Evolutionary conservation across 2,888 invertebrate species (phyloP).

Genomic region (Prosapia bicincta): DNA sequence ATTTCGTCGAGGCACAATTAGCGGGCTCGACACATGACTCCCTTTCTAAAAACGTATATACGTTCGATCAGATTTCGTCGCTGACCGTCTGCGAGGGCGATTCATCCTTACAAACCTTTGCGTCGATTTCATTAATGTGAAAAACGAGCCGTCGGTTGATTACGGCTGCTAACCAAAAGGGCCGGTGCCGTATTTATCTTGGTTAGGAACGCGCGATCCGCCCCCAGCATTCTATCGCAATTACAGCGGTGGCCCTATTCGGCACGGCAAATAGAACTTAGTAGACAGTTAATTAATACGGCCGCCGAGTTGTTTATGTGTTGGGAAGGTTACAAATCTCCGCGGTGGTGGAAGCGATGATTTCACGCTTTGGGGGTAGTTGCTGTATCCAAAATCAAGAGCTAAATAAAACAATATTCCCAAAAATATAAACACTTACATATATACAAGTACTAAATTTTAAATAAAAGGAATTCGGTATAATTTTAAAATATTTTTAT

Average conservation of each 20-base stretch:
- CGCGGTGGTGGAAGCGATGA: not conserved
- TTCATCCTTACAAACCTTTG: not conserved
- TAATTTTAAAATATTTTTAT: too few species aligned
- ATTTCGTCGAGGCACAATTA: not conserved
- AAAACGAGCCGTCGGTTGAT: constrained; percentile 15
- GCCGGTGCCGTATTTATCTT: not conserved
- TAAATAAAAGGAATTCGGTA: too few species aligned
- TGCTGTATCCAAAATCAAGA: too few species aligned
- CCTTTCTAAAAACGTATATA: not conserved
- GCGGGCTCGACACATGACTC: not conserved
- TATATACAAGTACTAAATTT: too few species aligned
- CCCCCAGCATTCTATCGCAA: not conserved
- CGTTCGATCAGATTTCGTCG: not conserved
- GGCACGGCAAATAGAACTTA: not conserved
- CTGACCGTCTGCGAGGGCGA: not conserved
- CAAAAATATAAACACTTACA: too few species aligned
- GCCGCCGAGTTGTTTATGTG: not conserved
- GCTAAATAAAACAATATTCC: too few species aligned
- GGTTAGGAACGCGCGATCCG: not conserved
- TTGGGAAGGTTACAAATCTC: not conserved
- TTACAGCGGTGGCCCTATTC: not conserved
- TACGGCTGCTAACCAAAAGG: constrained; percentile 2
- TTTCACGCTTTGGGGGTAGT: not conserved
- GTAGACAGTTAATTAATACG: not conserved
- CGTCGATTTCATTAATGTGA: constrained; percentile 23